Evolutionary conservation across 2,888 invertebrate species (phyloP), one percentile per base, ranked within the genome.

Genomic region (Pterobdella sp.): DNA sequence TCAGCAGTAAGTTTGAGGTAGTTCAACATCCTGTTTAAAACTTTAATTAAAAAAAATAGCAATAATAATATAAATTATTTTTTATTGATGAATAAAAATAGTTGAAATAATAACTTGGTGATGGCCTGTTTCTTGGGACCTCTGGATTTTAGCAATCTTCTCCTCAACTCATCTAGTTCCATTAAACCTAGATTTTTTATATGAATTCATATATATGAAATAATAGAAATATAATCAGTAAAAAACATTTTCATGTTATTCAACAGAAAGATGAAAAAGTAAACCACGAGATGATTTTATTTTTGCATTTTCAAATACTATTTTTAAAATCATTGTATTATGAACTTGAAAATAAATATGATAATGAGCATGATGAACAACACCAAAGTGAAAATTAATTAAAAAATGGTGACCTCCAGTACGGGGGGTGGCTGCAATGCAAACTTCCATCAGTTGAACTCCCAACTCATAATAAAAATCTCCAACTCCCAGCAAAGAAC

Each of bases 401-500:
- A n/a, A n/a, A n/a, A n/a, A 26, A 60, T 32, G 7, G 32, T 32
- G 31, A 81, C 96, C 97, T 60, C 91, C 96, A 81, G 94, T 96
- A 81, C 91, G 91, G 79, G 93, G 91, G 83, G 91, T 93, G 0
- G 94, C 93, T 0, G 98, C 91, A 80, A 98, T 85, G 81, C 97
- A 97, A 0, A 97, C 93, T 87, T 99, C 98, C 0, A 99, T 91
- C 77, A 97, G 93, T 86, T 98, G 97, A 0, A 99, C 93, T 49
- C 93, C 93, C 29, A 99, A 85, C 84, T 98, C 97, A 81, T 97
- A 99, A 83, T 99, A 99, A 83, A 97, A 98, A 82, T 97, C 97
- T 42, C 98, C 97, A 80, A 99, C 94, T n/a, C 98, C 92, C 77
- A 99, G 86, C 75, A 97, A 84, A 79, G 87, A 93, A 1, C 93